phyloP scores from a whole-genome alignment of 2,113 vertebrate genomes.

The Varanus salvator region DNA sequence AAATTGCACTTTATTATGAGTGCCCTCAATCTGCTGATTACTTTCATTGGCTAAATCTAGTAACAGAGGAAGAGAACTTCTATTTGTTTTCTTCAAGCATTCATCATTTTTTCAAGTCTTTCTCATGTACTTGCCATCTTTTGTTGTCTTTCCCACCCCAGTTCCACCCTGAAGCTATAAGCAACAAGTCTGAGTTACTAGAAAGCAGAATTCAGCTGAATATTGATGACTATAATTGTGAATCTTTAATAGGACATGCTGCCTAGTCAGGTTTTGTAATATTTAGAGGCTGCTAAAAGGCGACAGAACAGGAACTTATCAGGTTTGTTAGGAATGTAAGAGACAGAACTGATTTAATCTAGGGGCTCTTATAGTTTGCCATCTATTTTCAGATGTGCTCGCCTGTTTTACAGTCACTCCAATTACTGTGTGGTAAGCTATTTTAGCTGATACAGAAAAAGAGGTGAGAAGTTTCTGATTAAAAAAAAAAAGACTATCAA shows the following conservation, averaged over 20 bases:
- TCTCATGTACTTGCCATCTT: not conserved
- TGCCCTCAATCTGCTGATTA: not conserved
- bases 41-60: not conserved
- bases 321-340: not conserved
- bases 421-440: not conserved
- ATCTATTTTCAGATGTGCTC: not conserved
- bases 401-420: conserved; percentile 5
- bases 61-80: not conserved
- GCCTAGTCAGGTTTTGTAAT: not conserved
- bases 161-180: not conserved
- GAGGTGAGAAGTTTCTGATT: conserved; percentile 10
- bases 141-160: too few species aligned
- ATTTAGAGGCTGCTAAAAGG: not conserved
- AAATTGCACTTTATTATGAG: not conserved
- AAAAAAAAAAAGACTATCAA: not conserved
- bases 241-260: not conserved
- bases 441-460: conserved; percentile 10
- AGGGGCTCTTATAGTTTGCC: not conserved
- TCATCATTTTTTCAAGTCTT: not conserved
- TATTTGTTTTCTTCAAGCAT: not conserved
- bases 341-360: not conserved
- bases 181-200: not conserved
- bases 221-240: not conserved
- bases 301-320: not conserved
- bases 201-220: not conserved